Conservation (phyloP, 1,140 invertebrate genomes). For the Cotesia vestalis region DNA sequence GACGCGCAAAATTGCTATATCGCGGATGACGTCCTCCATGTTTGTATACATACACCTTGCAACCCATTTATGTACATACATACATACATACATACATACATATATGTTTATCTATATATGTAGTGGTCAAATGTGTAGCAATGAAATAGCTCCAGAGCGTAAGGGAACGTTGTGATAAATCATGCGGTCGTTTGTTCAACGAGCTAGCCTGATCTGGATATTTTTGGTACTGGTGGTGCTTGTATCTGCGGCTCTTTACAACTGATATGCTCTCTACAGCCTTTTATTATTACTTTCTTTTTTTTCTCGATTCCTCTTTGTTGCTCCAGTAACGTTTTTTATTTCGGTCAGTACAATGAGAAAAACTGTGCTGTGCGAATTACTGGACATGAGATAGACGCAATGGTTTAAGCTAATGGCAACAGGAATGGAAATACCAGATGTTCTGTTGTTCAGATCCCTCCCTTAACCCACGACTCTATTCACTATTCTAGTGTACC, state of each 20-base stretch:
- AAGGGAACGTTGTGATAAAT: slow-evolving; percentile 37
- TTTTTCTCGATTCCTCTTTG: neutral
- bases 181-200: slow-evolving; percentile 40
- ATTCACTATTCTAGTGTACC: too few relatives aligned
- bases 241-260: slow-evolving; percentile 26
- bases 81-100: neutral
- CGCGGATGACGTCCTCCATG: slow-evolving; percentile 19
- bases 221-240: slow-evolving; percentile 5
- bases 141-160: slow-evolving; percentile 22
- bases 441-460: neutral
- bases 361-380: neutral
- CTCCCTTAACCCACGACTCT: too few relatives aligned
- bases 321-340: neutral
- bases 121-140: slow-evolving; percentile 13
- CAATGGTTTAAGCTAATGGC: slow-evolving; percentile 14
- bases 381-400: slow-evolving; percentile 21
- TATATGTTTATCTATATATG: slow-evolving; percentile 2
- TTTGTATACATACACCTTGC: neutral
- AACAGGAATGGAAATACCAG: neutral
- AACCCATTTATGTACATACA: neutral
- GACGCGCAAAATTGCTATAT: slow-evolving; percentile 35
- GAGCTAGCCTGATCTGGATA: slow-evolving; percentile 28
- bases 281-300: neutral
- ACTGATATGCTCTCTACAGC: slow-evolving; percentile 10
- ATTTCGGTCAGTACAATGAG: slow-evolving; percentile 11